These are phyloP conservation scores for Eolophus roseicapilla DNA, from an alignment of 2,113 vertebrate genomes.

Conservation along the genomic window DNA sequence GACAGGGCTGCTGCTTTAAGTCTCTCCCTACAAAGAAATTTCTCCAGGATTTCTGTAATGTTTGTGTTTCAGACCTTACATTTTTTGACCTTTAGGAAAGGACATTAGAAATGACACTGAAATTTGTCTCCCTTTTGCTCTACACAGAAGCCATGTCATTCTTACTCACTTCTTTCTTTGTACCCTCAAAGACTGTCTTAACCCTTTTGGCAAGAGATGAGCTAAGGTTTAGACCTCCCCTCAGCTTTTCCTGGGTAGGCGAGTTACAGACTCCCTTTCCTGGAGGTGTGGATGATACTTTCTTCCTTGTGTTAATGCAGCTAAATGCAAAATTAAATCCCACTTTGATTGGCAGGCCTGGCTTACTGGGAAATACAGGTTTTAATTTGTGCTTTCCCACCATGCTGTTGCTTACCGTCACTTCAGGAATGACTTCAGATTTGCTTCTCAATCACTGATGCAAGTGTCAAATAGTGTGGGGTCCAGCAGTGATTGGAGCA, in stretches of 20 bases:
- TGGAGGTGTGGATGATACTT: neutral
- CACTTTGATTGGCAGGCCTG: neutral
- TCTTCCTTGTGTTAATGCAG: neutral
- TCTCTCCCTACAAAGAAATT: neutral
- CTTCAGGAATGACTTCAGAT: neutral
- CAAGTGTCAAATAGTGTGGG: neutral
- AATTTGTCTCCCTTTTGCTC: neutral
- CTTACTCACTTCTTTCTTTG: neutral
- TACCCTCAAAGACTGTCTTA: neutral
- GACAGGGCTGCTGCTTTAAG: neutral
- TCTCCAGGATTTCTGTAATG: neutral
- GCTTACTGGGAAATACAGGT: rapidly evolving
- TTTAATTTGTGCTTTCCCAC: neutral
- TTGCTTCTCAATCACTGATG: neutral
- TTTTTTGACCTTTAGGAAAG: neutral
- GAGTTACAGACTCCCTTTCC: neutral
- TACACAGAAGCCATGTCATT: neutral
- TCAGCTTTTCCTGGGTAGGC: neutral
- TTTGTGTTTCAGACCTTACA: neutral
- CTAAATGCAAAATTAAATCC: neutral
- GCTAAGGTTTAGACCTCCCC: neutral
- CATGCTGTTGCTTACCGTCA: neutral
- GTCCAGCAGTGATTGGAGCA: neutral
- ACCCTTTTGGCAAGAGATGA: neutral
- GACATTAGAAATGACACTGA: neutral